These are phyloP conservation scores for Coelopa frigida DNA, from an alignment of 1,140 invertebrate species.

Conservation along the genomic window DNA sequence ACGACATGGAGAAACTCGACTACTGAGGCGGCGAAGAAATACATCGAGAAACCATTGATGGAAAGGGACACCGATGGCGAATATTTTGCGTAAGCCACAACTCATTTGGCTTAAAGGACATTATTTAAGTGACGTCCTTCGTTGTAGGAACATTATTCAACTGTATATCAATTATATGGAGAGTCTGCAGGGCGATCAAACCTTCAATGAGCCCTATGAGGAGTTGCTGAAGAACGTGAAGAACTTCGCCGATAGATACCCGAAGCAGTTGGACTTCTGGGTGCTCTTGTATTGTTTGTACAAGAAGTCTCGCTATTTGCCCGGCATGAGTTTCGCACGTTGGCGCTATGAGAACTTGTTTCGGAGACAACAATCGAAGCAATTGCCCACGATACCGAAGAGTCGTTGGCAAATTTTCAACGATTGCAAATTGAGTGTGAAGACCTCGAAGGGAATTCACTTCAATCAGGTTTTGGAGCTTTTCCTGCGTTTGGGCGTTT, in stretches of 20 bases:
- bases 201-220: background rate
- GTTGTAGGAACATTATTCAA: conserved; percentile 2
- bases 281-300: conserved; percentile 13
- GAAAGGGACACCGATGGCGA: background rate
- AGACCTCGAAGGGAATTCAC: background rate
- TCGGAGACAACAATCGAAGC: background rate
- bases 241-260: background rate
- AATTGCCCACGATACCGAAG: background rate
- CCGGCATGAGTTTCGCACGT: conserved; percentile 10
- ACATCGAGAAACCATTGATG: background rate
- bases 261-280: conserved; percentile 3
- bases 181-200: background rate
- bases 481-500: conserved; percentile 24
- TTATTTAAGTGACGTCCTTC: background rate
- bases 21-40: background rate
- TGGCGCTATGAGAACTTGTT: conserved; percentile 11
- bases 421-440: background rate
- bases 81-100: conserved; percentile 3
- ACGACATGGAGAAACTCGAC: conserved; percentile 8
- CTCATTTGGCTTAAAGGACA: no score
- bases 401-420: conserved; percentile 6
- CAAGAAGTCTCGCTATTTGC: conserved; percentile 1
- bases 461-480: conserved; percentile 19
- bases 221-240: background rate
- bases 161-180: conserved; percentile 9